phyloP scores from a whole-genome alignment of 2,888 invertebrate species.

The Cerceris rybyensis region DNA sequence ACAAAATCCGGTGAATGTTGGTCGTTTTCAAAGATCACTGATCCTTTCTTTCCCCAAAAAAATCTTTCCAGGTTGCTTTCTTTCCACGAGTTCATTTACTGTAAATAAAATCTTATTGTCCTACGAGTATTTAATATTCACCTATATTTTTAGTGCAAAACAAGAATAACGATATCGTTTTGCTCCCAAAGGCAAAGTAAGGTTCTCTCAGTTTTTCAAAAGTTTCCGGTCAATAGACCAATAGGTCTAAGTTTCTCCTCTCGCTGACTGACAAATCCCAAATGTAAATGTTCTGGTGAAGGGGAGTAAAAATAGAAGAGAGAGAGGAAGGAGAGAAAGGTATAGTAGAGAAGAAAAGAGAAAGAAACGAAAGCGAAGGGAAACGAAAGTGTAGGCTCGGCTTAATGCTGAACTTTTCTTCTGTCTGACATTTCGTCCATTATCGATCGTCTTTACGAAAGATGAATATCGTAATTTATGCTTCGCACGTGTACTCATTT shows the following conservation, averaged over 20 bases:
- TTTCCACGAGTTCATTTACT: slow-evolving; percentile 8
- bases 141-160: not conserved
- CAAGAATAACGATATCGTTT: slow-evolving; percentile 20
- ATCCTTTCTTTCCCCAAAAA: not conserved
- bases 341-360: not conserved
- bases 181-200: slow-evolving; percentile 22
- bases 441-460: slow-evolving; percentile 26
- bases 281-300: slow-evolving; percentile 42
- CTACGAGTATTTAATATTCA: slow-evolving; percentile 23
- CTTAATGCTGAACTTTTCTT: slow-evolving; percentile 34
- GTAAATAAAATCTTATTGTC: slow-evolving; percentile 25
- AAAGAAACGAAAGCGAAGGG: not conserved
- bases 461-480: slow-evolving; percentile 20
- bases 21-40: not conserved
- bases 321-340: not conserved
- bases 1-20: not conserved
- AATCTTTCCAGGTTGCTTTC: not conserved
- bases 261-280: slow-evolving; percentile 46
- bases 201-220: slow-evolving; percentile 13
- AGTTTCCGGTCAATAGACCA: slow-evolving; percentile 36
- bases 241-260: slow-evolving; percentile 42
- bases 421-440: slow-evolving; percentile 36
- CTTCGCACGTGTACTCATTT: slow-evolving; percentile 21
- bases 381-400: not conserved
- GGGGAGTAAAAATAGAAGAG: not conserved